Evolutionary conservation across 2,797 vertebrate genomes (phyloP), one percentile per base, ranked within the genome.

Genomic region (Neosalanx taihuensis): DNA sequence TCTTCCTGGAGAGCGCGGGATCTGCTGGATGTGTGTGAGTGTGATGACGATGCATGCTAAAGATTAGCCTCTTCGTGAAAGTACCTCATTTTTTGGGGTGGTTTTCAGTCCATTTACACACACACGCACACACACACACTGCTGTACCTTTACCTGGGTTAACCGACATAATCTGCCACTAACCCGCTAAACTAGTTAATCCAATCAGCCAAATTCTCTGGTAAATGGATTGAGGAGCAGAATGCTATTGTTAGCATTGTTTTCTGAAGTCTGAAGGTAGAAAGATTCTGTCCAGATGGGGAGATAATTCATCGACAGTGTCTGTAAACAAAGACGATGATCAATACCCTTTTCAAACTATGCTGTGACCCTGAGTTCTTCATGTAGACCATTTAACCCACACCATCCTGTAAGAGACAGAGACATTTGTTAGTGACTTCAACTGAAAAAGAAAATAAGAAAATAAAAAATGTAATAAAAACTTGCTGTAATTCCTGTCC

Each of bases 81-180:
- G 37, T 41, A 41, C 37, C 37, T 41, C 12, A 41, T 41, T 41
- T 41, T 41, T 41, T n/a, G n/a, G 37, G 37, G 37, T 10, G 12
- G 37, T 41, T 41, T 10, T 7, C 37, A 10, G 10, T 41, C 10
- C 37, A 41, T 12, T 41, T 13, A 64, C 62, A 31, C 31, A 64
- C 62, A 64, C 26, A 64, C 20, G 29, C 61, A 64, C 61, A 64
- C 26, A 30, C 62, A 57, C 53, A 57, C 53, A 57, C 53, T 18
- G 17, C 5, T 9, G 71, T 73, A 87, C 76, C 79, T 78, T 64
- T 72, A 74, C 78, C 74, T 68, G n/a, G 53, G 17, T 57, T 18
- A 57, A 46, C 41, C 3, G 10, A 46, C 41, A 13, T 46, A 10
- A 46, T 13, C 41, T 46, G 41, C 13, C 41, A 46, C 12, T 46